Base-by-base conservation (phyloP, 2,888 invertebrate genomes). In the Caenorhabditis wallacei region DNA sequence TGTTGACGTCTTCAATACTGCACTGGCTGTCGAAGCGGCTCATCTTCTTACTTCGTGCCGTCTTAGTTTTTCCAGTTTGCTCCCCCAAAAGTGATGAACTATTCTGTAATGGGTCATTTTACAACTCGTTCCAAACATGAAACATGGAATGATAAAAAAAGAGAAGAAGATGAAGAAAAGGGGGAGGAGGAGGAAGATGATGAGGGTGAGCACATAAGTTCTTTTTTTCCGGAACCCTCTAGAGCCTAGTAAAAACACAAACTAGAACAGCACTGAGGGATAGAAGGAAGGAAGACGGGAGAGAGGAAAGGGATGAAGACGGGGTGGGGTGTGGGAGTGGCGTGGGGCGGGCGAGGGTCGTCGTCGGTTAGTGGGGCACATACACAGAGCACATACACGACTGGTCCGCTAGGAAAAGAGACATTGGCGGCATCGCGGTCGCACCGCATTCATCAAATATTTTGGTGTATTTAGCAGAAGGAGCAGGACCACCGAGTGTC, bases 211-310 rank as follows among this genome's bases (percentile, higher is more conserved):
- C 54, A 54, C 69, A 63, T 53, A 70, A 78, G 78, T 78, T 78
- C 78, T 61, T 54, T 69, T 56, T 37, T 35, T 48, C 30, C 69
- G 54, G 78, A 69, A 69, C 78, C 54, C 69, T 78, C 78, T 54
- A 46, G 74, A 75, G 80, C 80, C 74, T 80, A 80, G 72, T 72
- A 80, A 80, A 80, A 80, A 80, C 74, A 80, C 69, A 64, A 75
- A 80, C 80, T 80, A 80, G 80, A 80, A 80, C 80, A 80, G 74
- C 80, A 68, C 72, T 30, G 53, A 51, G 72, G 68, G 68, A 66
- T 46, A 74, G 80, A 68, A 64, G 57, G 64, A 80, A 61, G 56
- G 59, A 66, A 72, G 66, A 56, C 54, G 56, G 61, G 63, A 46
- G 51, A 71, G 63, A 54, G 70, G 59, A 72, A 64, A 80, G 59